Base-by-base conservation (phyloP, 1,140 invertebrate species). In the Drosophila kikkawai region DNA sequence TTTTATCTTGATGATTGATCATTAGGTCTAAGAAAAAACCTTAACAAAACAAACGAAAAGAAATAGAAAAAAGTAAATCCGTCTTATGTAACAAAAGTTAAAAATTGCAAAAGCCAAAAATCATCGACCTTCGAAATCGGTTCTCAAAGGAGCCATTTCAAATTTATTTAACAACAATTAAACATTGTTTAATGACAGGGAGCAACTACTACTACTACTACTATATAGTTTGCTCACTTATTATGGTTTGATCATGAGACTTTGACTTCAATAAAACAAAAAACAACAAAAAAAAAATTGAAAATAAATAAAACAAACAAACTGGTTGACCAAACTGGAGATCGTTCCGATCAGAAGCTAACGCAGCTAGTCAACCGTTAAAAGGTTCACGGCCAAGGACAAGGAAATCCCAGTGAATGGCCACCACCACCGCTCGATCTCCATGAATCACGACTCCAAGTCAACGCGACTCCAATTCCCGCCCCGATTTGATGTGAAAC, bases 401-500 rank as follows among this genome's bases (percentile, higher is more conserved):
- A 90, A 91, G 85, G 86, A 90, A 90, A 90, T 91, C 86, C 85
- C 85, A 88, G 81, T 88, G 84, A 87, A 87, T 70, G 83, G 83
- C 45, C 45, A 39, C 63, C 47, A 15, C 80, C 26, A 15, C 80
- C 65, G 65, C 69, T 51, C 48, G 50, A 47, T 65, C 75, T 48
- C 48, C 66, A 71, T 88, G 85, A 88, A 76, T 88, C 81, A 90
- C 81, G 78, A 90, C 48, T 29, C 26, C 66, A 34, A 47, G 34
- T 45, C 41, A 17, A 34, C n/a, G 36, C 53, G 36, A 50, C 69
- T 59, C 45, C 63, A 34, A 56, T 56, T 55, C 53, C 53, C 53
- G 53, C 53, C 53, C 53, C 53, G 53, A 56, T 56, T 59, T 5
- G 48, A 39, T 55, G 45, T 64, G 37, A 71, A 51, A 70, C 80